Base-by-base conservation (phyloP, 1,140 invertebrate species). In the Drosophila truncata region DNA sequence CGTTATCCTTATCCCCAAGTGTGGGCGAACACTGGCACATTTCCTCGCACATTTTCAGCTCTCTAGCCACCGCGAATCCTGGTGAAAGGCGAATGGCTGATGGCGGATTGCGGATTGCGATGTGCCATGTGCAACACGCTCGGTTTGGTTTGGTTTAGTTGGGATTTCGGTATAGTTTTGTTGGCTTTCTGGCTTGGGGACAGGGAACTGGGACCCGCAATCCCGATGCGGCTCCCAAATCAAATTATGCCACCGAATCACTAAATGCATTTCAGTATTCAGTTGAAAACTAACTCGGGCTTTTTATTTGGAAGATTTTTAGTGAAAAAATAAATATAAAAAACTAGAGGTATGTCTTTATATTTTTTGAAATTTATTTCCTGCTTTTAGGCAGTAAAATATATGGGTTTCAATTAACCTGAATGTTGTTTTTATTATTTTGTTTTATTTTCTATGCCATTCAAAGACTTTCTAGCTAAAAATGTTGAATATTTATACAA, bases 101-200 rank as follows among this genome's bases (percentile, higher is more conserved):
- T 58, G 57, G 35, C 61, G 18, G 59, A 63, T 49, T 75, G 66
- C 63, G 83, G 76, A 78, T 78, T 54, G 62, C 57, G 69, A 64
- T 78, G 79, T 77, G 65, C 39, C 71, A 60, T 66, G 63, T 74
- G 82, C 78, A 86, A 79, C 60, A 69, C 76, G 67, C 80, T 78
- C 18, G 57, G 54, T 72, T 83, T 67, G 60, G 44, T 83, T 82
- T 62, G 37, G 16, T 63, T 83, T 60, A 52, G 54, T 80, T 78
- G 23, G 27, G 57, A 7, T 31, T 18, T 42, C 13, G 37, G 62
- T 64, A 16, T n/a, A n/a, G n/a, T n/a, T n/a, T n/a, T n/a, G 14
- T 46, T 67, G 25, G 14, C 42, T 65, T 67, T 49, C 16, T 8
- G 20, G 16, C 57, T 33, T 13, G 29, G 25, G 39, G 27, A 66